A percentile compares a stretch with the other conserved stretches of the same genome.
Evolutionary conservation across 2,888 invertebrate species (phyloP).

Genomic region (Ichneumoninae sp.): DNA sequence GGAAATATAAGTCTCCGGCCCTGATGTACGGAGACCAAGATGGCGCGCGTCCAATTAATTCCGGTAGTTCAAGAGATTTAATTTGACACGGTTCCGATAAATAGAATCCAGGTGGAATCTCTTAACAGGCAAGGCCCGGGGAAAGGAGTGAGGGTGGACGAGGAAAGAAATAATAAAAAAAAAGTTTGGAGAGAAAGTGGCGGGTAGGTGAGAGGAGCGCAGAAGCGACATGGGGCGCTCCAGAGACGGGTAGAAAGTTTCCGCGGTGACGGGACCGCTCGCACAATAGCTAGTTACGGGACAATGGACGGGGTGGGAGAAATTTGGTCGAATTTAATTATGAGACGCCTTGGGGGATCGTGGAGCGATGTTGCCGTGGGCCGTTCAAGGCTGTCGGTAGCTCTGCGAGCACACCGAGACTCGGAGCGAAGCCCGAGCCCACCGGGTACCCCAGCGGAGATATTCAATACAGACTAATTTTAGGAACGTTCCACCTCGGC

Average conservation of each 20-base stretch:
- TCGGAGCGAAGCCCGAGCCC: conserved; percentile 50
- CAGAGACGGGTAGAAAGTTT: conserved; percentile 76
- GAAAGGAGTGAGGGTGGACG: not conserved
- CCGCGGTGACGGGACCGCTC: conserved; percentile 76
- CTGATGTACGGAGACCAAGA: conserved; percentile 21
- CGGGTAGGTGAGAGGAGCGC: conserved; percentile 55
- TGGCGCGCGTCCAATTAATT: conserved; percentile 26
- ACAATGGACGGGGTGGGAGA: conserved; percentile 81
- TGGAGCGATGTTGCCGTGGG: conserved; percentile 72
- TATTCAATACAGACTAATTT: conserved; percentile 84
- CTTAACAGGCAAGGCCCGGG: conserved; percentile 7
- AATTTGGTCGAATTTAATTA: conserved; percentile 85
- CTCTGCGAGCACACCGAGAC: conserved; percentile 19
- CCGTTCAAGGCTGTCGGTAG: conserved; percentile 73
- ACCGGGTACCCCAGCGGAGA: conserved; percentile 79
- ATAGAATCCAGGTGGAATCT: conserved; percentile 37
- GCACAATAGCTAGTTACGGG: conserved; percentile 84
- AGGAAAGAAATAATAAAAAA: conserved; percentile 30
- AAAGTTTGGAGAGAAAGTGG: conserved; percentile 52
- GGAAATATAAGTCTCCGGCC: conserved; percentile 73
- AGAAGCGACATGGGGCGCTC: conserved; percentile 29
- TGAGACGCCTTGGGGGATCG: conserved; percentile 83
- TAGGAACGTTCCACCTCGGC: conserved; percentile 77
- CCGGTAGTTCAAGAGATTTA: conserved; percentile 34
- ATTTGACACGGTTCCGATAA: conserved; percentile 37